phyloP scores from a whole-genome alignment of 2,888 invertebrate genomes.

The Leptarthrus brevirostris region DNA sequence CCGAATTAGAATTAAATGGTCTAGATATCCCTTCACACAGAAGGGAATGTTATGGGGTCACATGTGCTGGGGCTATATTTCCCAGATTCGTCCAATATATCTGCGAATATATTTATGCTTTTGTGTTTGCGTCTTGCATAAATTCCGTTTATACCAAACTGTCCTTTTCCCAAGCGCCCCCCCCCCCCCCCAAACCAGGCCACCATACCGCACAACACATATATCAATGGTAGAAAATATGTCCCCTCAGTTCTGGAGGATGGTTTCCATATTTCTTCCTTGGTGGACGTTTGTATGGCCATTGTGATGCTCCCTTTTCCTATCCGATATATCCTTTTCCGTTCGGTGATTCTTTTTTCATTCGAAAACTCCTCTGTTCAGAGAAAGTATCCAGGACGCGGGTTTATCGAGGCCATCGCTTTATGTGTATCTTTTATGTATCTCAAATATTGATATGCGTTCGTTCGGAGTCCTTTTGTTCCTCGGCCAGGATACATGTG shows the following conservation, averaged over 20 bases:
- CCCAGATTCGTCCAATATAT: slow-evolving; percentile 38
- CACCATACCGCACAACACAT: background rate
- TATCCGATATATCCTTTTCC: slow-evolving; percentile 27
- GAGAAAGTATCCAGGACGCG: slow-evolving; percentile 8
- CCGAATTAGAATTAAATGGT: slow-evolving; percentile 48
- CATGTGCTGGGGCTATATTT: slow-evolving; percentile 35
- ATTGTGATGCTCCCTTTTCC: slow-evolving; percentile 37
- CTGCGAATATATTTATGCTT: slow-evolving; percentile 32
- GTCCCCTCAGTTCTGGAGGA: slow-evolving; percentile 11
- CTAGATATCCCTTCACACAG: slow-evolving; percentile 26
- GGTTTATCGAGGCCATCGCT: slow-evolving; percentile 11
- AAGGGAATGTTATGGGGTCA: slow-evolving; percentile 1
- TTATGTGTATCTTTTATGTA: slow-evolving; percentile 24
- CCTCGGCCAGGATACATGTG: slow-evolving; percentile 26
- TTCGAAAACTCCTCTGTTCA: slow-evolving; percentile 21
- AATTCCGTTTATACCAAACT: slow-evolving; percentile 48
- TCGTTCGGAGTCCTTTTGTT: slow-evolving; percentile 42
- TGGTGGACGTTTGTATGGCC: slow-evolving; percentile 50
- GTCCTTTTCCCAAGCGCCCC: slow-evolving; percentile 40
- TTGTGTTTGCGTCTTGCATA: slow-evolving; percentile 40
- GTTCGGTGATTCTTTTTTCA: slow-evolving; percentile 45
- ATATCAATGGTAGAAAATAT: slow-evolving; percentile 44
- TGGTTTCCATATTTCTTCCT: slow-evolving; percentile 50
- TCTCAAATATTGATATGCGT: slow-evolving; percentile 48
- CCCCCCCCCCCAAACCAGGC: background rate